Percentiles rank a stretch among this genome's conserved stretches.
Evolutionary conservation across 2,113 vertebrate genomes (phyloP).

Genomic region (Scatophagus argus): DNA sequence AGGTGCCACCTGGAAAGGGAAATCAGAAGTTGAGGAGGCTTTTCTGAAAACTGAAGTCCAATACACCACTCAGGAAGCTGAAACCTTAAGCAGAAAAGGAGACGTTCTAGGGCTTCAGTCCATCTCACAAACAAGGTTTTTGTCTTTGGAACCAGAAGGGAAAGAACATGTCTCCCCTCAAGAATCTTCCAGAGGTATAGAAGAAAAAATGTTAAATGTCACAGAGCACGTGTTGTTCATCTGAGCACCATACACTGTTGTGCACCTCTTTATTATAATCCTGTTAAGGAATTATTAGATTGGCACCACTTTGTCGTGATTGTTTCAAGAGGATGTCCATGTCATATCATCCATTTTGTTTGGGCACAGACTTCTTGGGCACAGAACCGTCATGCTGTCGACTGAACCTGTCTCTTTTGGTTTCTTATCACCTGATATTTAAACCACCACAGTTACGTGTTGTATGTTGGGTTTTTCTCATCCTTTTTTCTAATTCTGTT

Average conservation of each 20-base stretch:
- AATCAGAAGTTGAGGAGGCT: background rate
- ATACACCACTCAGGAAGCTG: background rate
- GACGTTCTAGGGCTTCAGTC: conserved; percentile 12
- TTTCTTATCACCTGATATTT: conserved; percentile 19
- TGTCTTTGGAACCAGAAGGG: conserved; percentile 44
- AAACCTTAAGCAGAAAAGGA: conserved; percentile 7
- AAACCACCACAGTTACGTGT: conserved; percentile 13
- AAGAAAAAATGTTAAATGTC: conserved; percentile 34
- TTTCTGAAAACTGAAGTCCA: conserved; percentile 11
- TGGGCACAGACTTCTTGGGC: conserved; percentile 48
- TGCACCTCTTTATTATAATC: conserved; percentile 15
- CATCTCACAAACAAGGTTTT: conserved; percentile 11
- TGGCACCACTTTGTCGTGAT: conserved; percentile 19
- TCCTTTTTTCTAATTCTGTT: conserved; percentile 22
- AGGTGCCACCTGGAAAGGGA: background rate
- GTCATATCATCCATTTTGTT: conserved; percentile 67
- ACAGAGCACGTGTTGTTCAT: conserved; percentile 61
- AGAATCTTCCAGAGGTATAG: conserved; percentile 68
- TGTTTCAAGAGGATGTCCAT: conserved; percentile 41
- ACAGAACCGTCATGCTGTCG: conserved; percentile 11
- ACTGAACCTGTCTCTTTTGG: conserved; percentile 27
- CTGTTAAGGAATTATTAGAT: background rate
- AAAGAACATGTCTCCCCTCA: conserved; percentile 23
- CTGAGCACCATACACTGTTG: conserved; percentile 52
- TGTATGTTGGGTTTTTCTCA: background rate